Percentiles rank a stretch among this genome's conserved stretches.
These are phyloP conservation scores for Phragmatobia fuliginosa DNA, from an alignment of 2,888 invertebrate genomes.

Conservation along the genomic window DNA sequence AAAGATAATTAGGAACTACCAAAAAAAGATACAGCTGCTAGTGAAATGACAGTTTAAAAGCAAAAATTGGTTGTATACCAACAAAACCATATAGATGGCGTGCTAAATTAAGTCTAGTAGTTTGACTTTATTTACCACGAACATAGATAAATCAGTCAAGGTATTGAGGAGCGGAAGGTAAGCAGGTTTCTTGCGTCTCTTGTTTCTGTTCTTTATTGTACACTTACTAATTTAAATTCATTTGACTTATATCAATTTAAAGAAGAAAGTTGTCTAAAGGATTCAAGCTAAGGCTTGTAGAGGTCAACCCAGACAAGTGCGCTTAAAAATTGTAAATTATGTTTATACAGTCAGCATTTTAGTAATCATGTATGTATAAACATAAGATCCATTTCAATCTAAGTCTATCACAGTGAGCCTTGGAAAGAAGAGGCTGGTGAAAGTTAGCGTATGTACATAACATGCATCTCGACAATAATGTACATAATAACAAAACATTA, in stretches of 20 bases:
- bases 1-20: too few species aligned
- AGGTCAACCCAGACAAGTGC: too few species aligned
- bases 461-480: conserved; percentile 3
- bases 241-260: not conserved
- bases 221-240: not conserved
- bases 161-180: not conserved
- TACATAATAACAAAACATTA: not conserved
- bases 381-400: not conserved
- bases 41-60: not conserved
- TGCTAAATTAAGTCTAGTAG: not conserved
- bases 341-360: too few species aligned
- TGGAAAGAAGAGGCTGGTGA: not conserved
- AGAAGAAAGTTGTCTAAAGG: not conserved
- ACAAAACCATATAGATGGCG: not conserved
- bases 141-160: not conserved
- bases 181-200: not conserved
- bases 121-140: not conserved
- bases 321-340: too few species aligned
- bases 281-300: too few species aligned
- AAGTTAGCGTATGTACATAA: not conserved
- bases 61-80: not conserved
- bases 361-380: not conserved
- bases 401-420: not conserved
- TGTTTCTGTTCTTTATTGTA: not conserved
- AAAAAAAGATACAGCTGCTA: not conserved